Conservation (phyloP, 2,797 vertebrate species). For the Phrynocephalus guinanensis region DNA sequence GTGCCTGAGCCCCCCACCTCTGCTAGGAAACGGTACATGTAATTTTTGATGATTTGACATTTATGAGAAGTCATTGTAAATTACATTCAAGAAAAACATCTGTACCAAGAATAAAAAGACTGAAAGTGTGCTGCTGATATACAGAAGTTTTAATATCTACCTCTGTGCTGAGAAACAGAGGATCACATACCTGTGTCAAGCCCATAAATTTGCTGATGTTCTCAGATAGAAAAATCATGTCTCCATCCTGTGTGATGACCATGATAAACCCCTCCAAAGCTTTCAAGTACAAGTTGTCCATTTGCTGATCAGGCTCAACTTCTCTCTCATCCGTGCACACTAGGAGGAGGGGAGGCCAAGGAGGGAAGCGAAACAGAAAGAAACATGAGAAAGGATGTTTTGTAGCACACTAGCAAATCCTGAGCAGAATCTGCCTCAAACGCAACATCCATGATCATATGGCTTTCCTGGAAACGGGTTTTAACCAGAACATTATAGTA, state of each 20-base stretch:
- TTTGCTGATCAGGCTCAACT: constrained; percentile 83
- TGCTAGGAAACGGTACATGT: too few relatives aligned
- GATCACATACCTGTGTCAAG: constrained; percentile 91
- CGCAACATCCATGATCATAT: background rate
- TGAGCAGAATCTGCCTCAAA: background rate
- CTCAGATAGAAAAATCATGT: constrained; percentile 97
- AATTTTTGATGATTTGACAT: background rate
- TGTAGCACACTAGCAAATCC: background rate
- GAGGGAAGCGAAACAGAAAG: background rate
- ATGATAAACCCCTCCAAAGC: constrained; percentile 96
- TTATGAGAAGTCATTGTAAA: background rate
- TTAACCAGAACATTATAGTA: background rate
- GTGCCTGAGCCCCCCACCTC: too few relatives aligned
- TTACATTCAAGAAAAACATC: background rate
- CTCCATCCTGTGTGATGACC: constrained; percentile 95
- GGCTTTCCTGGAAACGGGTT: background rate
- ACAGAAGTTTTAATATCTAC: constrained; percentile 28
- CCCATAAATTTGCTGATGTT: constrained; percentile 99
- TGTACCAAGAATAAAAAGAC: background rate
- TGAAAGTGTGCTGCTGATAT: background rate
- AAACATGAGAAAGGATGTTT: constrained; percentile 8
- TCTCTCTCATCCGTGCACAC: constrained; percentile 80
- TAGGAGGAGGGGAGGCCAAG: constrained; percentile 57
- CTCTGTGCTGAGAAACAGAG: constrained; percentile 5
- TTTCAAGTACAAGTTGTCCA: constrained; percentile 95